Percentiles rank a stretch among this genome's conserved stretches.
These are phyloP conservation scores for Brachyhypopomus occidentalis DNA, from an alignment of 2,113 vertebrate species.

Conservation along the genomic window DNA sequence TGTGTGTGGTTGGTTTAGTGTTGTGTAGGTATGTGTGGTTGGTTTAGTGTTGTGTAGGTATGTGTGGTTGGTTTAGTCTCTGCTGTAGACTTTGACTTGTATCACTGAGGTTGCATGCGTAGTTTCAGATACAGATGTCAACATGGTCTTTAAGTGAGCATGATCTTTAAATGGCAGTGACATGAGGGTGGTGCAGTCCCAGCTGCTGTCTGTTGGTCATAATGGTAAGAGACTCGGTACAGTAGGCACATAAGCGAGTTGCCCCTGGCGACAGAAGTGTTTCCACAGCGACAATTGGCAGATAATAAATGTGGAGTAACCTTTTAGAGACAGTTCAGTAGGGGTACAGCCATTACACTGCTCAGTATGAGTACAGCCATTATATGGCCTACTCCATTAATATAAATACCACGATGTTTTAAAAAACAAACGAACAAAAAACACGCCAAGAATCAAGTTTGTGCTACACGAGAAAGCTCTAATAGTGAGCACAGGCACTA, in stretches of 20 bases:
- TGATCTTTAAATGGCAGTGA: conserved; percentile 5
- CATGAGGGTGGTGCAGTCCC: not conserved
- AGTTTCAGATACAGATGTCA: not conserved
- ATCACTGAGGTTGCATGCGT: not conserved
- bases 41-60: no score
- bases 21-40: no score
- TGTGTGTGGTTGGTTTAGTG: no score
- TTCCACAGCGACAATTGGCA: no score
- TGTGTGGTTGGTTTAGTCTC: no score
- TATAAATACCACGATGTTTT: no score
- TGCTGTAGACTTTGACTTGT: no score
- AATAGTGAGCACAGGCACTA: not conserved
- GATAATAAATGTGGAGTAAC: not conserved
- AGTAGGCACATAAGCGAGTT: conserved; percentile 4
- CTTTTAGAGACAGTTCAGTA: no score
- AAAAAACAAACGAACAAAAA: not conserved
- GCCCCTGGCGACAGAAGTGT: not conserved
- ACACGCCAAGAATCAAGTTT: not conserved
- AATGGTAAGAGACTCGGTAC: conserved; percentile 17
- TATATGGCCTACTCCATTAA: not conserved
- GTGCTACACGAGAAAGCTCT: no score
- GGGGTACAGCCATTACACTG: no score
- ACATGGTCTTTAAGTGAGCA: no score
- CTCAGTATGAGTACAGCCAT: not conserved
- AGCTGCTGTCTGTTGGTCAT: conserved; percentile 15